A percentile compares a stretch with the other conserved stretches of the same genome.
Conservation (phyloP, 1,140 invertebrate genomes). For the Zaprionus kolodkinae region DNA sequence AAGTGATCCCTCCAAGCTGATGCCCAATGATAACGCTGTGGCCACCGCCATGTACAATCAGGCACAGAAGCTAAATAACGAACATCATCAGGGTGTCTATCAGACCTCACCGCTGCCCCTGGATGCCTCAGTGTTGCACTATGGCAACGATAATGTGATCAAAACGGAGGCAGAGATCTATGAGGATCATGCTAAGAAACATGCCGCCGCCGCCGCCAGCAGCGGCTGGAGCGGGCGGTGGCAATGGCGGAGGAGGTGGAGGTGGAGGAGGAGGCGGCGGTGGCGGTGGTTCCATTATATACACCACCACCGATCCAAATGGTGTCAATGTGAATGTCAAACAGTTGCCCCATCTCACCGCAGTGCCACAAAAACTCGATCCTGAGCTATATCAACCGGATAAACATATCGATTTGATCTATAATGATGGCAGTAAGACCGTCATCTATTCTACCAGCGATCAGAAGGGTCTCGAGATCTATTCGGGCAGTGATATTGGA, state of each 20-base stretch:
- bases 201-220: conserved; percentile 60
- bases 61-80: conserved; percentile 80
- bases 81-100: conserved; percentile 74
- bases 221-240: conserved; percentile 41
- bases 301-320: conserved; percentile 80
- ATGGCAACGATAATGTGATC: conserved; percentile 77
- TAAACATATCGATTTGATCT: conserved; percentile 89
- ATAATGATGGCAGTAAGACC: conserved; percentile 92
- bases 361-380: conserved; percentile 74
- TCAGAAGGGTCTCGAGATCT: conserved; percentile 85
- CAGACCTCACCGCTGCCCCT: conserved; percentile 78
- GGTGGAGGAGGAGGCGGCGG: neutral
- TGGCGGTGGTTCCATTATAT: conserved; percentile 80
- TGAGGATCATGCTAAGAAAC: conserved; percentile 78
- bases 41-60: conserved; percentile 83
- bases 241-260: conserved; percentile 41
- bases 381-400: conserved; percentile 77
- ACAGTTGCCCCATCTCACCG: conserved; percentile 85
- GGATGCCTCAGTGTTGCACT: conserved; percentile 79
- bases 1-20: conserved; percentile 81
- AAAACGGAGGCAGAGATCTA: conserved; percentile 82
- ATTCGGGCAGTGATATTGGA: conserved; percentile 85
- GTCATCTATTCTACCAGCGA: conserved; percentile 90
- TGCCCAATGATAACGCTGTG: conserved; percentile 81
- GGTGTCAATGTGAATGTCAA: conserved; percentile 85